Percentiles rank a stretch among this genome's conserved stretches.
Conservation (phyloP, 2,113 vertebrate species). For the Protobothrops mucrosquamatus region DNA sequence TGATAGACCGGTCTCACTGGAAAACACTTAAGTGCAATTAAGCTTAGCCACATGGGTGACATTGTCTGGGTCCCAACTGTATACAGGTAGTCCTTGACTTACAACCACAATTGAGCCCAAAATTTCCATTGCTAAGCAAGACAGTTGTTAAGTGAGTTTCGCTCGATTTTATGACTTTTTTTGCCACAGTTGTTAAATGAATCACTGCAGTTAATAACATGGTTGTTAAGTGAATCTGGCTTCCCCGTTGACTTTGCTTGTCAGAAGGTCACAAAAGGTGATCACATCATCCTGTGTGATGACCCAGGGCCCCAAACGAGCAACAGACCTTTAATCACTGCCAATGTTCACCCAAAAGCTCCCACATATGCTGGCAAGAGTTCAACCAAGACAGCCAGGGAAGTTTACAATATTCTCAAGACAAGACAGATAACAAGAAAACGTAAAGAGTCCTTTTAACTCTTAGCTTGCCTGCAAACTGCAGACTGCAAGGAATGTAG, state of each 20-base stretch:
- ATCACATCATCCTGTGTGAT: background rate
- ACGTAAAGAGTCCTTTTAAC: too few relatives aligned
- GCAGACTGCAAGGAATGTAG: too few relatives aligned
- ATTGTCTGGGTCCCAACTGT: background rate
- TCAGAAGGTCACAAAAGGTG: background rate
- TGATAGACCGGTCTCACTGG: too few relatives aligned
- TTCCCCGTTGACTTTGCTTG: background rate
- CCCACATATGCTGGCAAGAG: too few relatives aligned
- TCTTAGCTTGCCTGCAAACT: too few relatives aligned
- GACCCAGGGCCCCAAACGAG: too few relatives aligned
- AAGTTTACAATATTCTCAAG: too few relatives aligned
- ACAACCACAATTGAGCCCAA: background rate
- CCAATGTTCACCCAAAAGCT: too few relatives aligned
- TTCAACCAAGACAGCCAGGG: too few relatives aligned
- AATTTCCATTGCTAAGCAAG: background rate
- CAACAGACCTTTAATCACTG: too few relatives aligned
- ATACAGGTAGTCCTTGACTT: background rate
- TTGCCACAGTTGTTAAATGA: background rate
- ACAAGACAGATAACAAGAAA: too few relatives aligned
- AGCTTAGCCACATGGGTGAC: background rate
- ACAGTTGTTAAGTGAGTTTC: background rate
- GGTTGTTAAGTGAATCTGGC: background rate
- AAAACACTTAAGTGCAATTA: conserved; percentile 9
- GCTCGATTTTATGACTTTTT: background rate
- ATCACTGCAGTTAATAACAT: too few relatives aligned